Evolutionary conservation across 2,888 invertebrate species (phyloP), one percentile per base, ranked within the genome.

Genomic region (Synanthedon myopaeformis): DNA sequence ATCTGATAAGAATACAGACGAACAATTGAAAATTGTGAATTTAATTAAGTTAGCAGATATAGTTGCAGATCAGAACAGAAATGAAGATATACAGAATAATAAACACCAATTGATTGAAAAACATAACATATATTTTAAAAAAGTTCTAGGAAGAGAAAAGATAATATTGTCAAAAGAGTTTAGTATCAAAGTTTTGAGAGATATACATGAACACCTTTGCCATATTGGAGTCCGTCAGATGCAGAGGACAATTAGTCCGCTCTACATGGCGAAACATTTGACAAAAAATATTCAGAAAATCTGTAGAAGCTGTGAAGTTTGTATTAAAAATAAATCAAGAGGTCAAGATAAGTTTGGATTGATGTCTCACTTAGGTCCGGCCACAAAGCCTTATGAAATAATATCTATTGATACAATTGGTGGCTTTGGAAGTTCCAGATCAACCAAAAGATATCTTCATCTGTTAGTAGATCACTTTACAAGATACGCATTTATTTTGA

Each of bases 401-500:
- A 17, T 17, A 17, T 17, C 17, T 17, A 17, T 17, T 17, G 17
- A 17, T 17, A 17, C 17, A 17, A 17, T 17, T 17, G 17, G 17
- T 17, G 17, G 17, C 17, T 17, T 17, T 17, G 17, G 17, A 17
- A 17, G 17, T 17, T 17, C 17, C 17, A 17, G 17, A 17, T 17
- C 17, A 17, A 17, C 17, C 17, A 17, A 17, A 17, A 17, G 17
- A 17, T 17, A 17, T 17, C 1, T 17, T 17, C 62, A 63, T 51
- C 54, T 63, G 5, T 49, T 61, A 23, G 49, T 55, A 17, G 59
- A 59, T 51, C 58, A 62, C 41, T 63, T 59, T 35, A 58, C 62
- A 11, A 53, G 63, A 53, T 61, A 60, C 52, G 60, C 62, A 41
- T 62, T 52, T 52, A 64, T 64, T 53, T 3, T 56, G 51, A 60